These are phyloP conservation scores for Pomacea maculata DNA, from an alignment of 1,140 invertebrate species.

Conservation along the genomic window DNA sequence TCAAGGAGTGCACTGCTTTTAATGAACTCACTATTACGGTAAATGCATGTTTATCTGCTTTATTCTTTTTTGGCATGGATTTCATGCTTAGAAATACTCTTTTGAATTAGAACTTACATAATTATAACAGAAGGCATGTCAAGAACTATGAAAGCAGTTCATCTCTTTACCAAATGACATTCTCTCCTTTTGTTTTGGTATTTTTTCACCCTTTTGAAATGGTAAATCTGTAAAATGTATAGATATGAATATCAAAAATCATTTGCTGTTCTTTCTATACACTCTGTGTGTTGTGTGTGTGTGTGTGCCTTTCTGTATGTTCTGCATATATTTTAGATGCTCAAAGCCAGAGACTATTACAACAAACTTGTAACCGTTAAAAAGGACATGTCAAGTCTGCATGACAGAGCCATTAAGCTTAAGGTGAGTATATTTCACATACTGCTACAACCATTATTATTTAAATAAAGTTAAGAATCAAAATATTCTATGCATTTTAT, in stretches of 20 bases:
- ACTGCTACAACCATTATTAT: too few relatives aligned
- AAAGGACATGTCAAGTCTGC: constrained; percentile 53
- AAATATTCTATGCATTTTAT: too few relatives aligned
- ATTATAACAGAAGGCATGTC: not conserved
- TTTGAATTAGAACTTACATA: not conserved
- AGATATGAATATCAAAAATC: not conserved
- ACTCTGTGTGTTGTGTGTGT: too few relatives aligned
- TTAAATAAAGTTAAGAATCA: too few relatives aligned
- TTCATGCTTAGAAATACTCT: not conserved
- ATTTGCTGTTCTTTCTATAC: too few relatives aligned
- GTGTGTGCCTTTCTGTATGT: constrained; percentile 3
- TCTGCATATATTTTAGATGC: constrained; percentile 46
- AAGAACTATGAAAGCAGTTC: not conserved
- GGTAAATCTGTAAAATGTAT: not conserved
- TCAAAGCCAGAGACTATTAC: constrained; percentile 52
- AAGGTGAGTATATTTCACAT: constrained; percentile 42
- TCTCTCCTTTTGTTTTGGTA: not conserved
- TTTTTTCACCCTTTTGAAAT: not conserved
- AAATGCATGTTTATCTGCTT: constrained; percentile 10
- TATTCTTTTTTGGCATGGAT: not conserved
- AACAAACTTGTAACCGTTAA: constrained; percentile 53
- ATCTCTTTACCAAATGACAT: too few relatives aligned
- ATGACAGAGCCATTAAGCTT: constrained; percentile 54
- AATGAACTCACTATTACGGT: constrained; percentile 48
- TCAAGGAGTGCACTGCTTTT: constrained; percentile 48